Evolutionary conservation across 1,140 invertebrate genomes (phyloP).

Genomic region (Mactra quadrangularis): DNA sequence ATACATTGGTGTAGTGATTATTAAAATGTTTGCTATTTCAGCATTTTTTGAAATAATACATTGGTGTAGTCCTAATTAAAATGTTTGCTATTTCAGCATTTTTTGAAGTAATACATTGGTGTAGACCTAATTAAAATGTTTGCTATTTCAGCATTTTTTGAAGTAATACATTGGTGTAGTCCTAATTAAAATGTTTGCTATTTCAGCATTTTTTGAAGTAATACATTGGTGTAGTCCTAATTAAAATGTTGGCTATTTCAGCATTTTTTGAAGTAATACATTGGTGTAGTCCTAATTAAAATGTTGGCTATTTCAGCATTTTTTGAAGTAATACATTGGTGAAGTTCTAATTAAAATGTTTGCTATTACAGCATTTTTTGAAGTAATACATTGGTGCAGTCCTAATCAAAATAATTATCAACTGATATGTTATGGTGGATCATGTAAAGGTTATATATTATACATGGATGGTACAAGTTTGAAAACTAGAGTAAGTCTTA

Average conservation of each 20-base stretch:
- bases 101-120: no score
- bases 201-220: conserved; percentile 61
- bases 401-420: conserved; percentile 51
- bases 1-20: no score
- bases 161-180: no score
- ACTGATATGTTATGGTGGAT: conserved; percentile 49
- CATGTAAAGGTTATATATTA: conserved; percentile 42
- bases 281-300: no score
- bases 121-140: no score
- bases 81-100: no score
- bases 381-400: conserved; percentile 60
- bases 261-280: conserved; percentile 62
- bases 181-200: no score
- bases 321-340: conserved; percentile 61
- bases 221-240: conserved; percentile 54
- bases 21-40: no score
- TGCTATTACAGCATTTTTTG: conserved; percentile 61
- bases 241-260: conserved; percentile 54
- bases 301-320: conserved; percentile 60
- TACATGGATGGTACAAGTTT: conserved; percentile 59
- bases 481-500: conserved; percentile 39
- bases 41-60: no score
- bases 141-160: no score
- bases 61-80: no score
- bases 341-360: conserved; percentile 38